Percentiles rank a stretch among this genome's conserved stretches.
Evolutionary conservation across 2,113 vertebrate species (phyloP).

Genomic region (Hemicordylus capensis): DNA sequence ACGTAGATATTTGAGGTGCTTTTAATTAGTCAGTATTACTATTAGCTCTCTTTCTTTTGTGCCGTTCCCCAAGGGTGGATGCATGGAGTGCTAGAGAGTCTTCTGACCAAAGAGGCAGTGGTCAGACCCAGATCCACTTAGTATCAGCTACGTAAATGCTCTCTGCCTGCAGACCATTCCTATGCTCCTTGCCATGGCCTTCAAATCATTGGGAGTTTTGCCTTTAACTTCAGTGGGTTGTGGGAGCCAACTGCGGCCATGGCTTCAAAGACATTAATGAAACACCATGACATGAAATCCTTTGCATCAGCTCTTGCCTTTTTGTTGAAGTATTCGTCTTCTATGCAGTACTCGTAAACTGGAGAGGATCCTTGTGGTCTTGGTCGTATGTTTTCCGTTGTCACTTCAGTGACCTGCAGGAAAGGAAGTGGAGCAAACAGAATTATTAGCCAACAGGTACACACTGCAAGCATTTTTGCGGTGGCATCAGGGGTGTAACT

Average conservation of each 20-base stretch:
- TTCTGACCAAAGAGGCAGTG: no score
- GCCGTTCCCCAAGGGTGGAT: no score
- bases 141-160: not conserved
- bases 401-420: constrained; percentile 84
- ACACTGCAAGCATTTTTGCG: no score
- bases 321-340: constrained; percentile 78
- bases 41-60: no score
- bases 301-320: constrained; percentile 72
- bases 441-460: not conserved
- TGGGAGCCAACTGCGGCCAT: not conserved
- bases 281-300: not conserved
- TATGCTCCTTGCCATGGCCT: no score
- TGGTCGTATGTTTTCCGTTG: constrained; percentile 85
- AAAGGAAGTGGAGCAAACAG: not conserved
- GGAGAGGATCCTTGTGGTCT: constrained; percentile 96
- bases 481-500: no score
- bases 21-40: no score
- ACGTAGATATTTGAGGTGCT: no score
- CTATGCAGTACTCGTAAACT: constrained; percentile 85
- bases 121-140: not conserved
- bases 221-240: not conserved
- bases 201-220: not conserved
- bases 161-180: no score
- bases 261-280: not conserved
- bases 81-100: no score